Base-by-base conservation (phyloP, 1,140 invertebrate species). In the Coboldia fuscipes region DNA sequence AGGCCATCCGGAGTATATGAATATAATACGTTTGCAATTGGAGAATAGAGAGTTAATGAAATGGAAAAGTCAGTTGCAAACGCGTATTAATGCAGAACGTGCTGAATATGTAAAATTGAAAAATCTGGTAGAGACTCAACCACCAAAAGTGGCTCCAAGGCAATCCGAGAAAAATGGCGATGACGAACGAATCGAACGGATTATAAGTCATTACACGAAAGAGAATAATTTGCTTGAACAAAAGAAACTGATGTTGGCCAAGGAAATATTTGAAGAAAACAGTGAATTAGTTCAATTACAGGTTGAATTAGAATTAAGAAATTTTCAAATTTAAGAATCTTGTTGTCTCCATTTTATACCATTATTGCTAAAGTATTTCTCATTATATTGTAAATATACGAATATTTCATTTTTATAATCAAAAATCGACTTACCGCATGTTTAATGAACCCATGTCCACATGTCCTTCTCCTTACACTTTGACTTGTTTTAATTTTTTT, bases 201-300 rank as follows among this genome's bases (percentile, higher is more conserved):
- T 55, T 20, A 47, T 55, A 17, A 51, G 50, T 12, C 43, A 53
- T 33, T 54, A 51, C 26, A 60, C 66, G 6, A 66, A 65, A 36
- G 71, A 74, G 45, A 75, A 75, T 49, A 62, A 66, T 6, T 42
- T 73, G 38, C 48, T 75, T 4, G 71, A 74, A 57, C 71, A 69
- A 56, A 74, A 62, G 54, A 68, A 70, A 56, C 53, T 56, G 55
- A 68, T 50, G 49, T 58, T 62, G 45, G 67, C 59, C 36, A 65
- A 51, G 56, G 69, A 63, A 54, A 70, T 64, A 48, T 73, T 62
- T 38, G 70, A 74, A 47, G 70, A 75, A 41, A 62, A 68, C 36
- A 64, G 69, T 21, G 68, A 68, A 2, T 72, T 70, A 39, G 65
- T 73, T 35, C 65, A 72, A 24, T 47, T 74, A 5, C 66, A 69